Evolutionary conservation across 2,797 vertebrate genomes (phyloP).

Genomic region (Sphenopsis melanotis): DNA sequence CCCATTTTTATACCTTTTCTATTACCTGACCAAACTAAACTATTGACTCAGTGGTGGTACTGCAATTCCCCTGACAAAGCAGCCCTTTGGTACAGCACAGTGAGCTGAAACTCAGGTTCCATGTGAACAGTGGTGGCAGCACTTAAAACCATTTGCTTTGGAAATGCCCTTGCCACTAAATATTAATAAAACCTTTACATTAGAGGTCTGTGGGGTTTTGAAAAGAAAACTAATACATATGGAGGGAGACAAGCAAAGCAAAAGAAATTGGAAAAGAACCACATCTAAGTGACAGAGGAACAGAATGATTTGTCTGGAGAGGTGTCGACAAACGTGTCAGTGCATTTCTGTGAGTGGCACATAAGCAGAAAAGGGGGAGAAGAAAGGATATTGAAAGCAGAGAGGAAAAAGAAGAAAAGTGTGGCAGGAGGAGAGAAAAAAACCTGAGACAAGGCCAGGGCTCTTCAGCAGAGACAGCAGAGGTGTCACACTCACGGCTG

Average conservation of each 20-base stretch:
- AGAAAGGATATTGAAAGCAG: not conserved
- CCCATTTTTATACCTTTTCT: not conserved
- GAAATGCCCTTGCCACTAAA: slow-evolving; percentile 1
- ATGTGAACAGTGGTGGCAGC: not conserved
- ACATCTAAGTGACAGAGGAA: not conserved
- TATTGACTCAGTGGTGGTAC: not conserved
- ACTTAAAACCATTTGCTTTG: not conserved
- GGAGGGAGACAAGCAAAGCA: not conserved
- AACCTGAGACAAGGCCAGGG: not conserved
- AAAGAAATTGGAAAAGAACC: not conserved
- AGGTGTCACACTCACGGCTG: rapidly evolving
- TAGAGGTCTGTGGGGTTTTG: not conserved
- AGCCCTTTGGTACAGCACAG: not conserved
- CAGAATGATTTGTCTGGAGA: not conserved
- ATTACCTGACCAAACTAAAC: not conserved
- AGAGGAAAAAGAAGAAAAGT: not conserved
- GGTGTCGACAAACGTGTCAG: not conserved
- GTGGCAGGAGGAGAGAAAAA: not conserved
- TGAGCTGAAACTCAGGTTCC: not conserved
- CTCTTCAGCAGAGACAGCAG: not conserved
- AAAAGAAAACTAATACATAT: not conserved
- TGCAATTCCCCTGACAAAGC: not conserved
- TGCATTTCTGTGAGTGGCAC: not conserved
- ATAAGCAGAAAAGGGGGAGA: not conserved
- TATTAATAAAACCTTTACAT: slow-evolving; percentile 29